Conservation (phyloP, 1,140 invertebrate genomes). For the Physella acuta region DNA sequence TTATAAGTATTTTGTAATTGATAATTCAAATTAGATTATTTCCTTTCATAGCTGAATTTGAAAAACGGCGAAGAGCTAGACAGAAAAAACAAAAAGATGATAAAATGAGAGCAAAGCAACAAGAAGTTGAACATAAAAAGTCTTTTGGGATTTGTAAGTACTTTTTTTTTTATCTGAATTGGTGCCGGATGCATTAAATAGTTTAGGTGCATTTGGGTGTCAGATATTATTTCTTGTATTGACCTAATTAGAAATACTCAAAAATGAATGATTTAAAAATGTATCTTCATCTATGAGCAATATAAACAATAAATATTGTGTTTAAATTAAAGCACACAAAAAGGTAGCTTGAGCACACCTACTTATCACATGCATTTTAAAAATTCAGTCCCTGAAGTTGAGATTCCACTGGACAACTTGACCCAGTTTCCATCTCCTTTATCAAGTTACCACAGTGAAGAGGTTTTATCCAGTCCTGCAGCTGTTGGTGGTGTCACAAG, state of each 20-base stretch:
- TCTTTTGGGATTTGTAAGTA: conserved; percentile 65
- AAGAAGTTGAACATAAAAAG: conserved; percentile 72
- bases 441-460: no score
- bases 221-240: no score
- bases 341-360: background rate
- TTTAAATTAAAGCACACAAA: background rate
- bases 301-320: background rate
- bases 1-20: no score
- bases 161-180: conserved; percentile 4
- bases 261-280: no score
- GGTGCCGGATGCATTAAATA: no score
- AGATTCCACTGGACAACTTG: conserved; percentile 14
- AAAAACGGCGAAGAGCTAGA: conserved; percentile 67
- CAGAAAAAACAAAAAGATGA: conserved; percentile 71
- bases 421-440: conserved; percentile 11
- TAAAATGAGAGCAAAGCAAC: conserved; percentile 70
- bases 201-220: no score
- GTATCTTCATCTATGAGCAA: no score
- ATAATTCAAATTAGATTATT: background rate
- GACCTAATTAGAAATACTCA: no score
- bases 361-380: background rate
- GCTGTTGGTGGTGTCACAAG: no score
- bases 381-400: conserved; percentile 5
- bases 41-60: conserved; percentile 66
- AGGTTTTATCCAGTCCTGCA: no score